Base-by-base conservation (phyloP, 2,888 invertebrate genomes). In the Acrobasis suavella region DNA sequence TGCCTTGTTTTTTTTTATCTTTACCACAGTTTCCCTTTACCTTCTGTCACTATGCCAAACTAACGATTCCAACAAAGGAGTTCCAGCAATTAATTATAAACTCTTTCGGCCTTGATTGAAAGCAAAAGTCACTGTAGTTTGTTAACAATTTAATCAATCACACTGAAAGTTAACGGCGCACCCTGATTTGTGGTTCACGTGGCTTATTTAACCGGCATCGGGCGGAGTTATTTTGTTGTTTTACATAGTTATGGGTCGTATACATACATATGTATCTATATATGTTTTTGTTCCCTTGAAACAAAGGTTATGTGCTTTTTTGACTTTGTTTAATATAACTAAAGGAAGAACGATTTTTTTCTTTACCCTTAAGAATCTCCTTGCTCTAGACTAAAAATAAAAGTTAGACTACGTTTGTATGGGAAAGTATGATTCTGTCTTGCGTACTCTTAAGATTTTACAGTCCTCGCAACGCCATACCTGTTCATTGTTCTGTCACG, bases 61-160 rank as follows among this genome's bases (percentile, higher is more conserved):
- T 32, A 32, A 32, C 32, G 32, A 32, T n/a, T 46, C 6, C 6
- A 2, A 46, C 14, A 46, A 46, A 14, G 14, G n/a, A 46, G 46
- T n/a, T 32, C 52, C 52, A 14, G 52, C 0, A 52, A 32, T 32
- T 52, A 52, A 52, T 39, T 55, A 39, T 10, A 39, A 16, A 55
- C 39, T 55, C 15, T 39, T 16, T 39, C 15, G 22, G 12, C 42
- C 56, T 42, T 56, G 56, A 42, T 56, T n/a, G 3, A 42, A 39
- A 42, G 42, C 56, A 56, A 5, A 46, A 46, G 39, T 56, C 55
- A 56, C 16, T 56, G 16, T 55, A 39, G 16, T 16, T 55, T 42
- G 56, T 56, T 56, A 56, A 42, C 56, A 56, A 42, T 14, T 17
- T 56, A 56, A 56, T 56, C 42, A 56, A 56, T 56, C 56, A 56